Percentiles rank a stretch among this genome's conserved stretches.
These are phyloP conservation scores for Trichacis sp. DNA, from an alignment of 2,888 invertebrate species.

Conservation along the genomic window DNA sequence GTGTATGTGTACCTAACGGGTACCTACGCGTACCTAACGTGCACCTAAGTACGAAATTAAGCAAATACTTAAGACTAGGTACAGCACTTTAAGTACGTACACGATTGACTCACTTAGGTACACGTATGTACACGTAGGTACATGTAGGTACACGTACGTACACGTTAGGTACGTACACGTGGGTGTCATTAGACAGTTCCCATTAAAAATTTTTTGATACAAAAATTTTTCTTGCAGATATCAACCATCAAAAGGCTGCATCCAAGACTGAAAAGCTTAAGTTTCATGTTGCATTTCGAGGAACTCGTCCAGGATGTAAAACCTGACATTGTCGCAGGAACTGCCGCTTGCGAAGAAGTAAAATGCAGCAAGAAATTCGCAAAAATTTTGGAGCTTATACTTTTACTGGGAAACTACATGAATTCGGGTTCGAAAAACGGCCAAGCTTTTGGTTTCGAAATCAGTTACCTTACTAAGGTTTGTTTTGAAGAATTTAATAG, in stretches of 20 bases:
- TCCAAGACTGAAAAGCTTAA: conserved; percentile 88
- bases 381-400: conserved; percentile 87
- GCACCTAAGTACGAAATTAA: too few relatives aligned
- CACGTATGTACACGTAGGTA: too few relatives aligned
- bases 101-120: too few relatives aligned
- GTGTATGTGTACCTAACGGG: too few relatives aligned
- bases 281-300: conserved; percentile 87
- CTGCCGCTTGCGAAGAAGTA: conserved; percentile 95
- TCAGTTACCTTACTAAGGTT: conserved; percentile 94
- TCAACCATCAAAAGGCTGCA: conserved; percentile 88
- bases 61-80: too few relatives aligned
- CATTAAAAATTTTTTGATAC: too few relatives aligned
- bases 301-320: conserved; percentile 90
- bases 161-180: too few relatives aligned
- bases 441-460: conserved; percentile 95
- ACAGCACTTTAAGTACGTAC: too few relatives aligned
- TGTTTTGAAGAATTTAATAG: conserved; percentile 43
- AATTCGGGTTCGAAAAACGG: conserved; percentile 95
- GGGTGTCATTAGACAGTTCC: too few relatives aligned
- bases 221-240: too few relatives aligned
- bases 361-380: conserved; percentile 91
- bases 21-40: too few relatives aligned
- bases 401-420: conserved; percentile 96
- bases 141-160: too few relatives aligned
- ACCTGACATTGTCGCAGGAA: conserved; percentile 94